Evolutionary conservation across 2,797 vertebrate genomes (phyloP).

Genomic region (Neomorphus geoffroyi): DNA sequence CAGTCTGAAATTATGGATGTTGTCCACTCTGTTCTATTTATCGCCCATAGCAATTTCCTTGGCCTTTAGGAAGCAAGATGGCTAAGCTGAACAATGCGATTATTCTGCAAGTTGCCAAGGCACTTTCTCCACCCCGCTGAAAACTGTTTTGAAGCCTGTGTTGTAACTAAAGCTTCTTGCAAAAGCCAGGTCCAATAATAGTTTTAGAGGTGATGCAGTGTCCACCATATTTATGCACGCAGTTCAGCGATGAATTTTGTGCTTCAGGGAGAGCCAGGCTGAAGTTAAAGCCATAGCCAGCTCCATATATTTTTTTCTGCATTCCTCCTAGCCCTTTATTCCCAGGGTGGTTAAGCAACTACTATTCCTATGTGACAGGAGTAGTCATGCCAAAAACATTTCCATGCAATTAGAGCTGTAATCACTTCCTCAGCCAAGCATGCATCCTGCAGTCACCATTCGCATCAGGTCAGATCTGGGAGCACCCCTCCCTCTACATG

Average conservation of each 20-base stretch:
- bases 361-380: rapidly evolving
- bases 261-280: neutral
- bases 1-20: neutral
- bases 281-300: neutral
- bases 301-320: neutral
- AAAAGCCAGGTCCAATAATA: neutral
- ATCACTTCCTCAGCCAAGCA: neutral
- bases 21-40: slow-evolving; percentile 26
- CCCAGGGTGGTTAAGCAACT: neutral
- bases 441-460: neutral
- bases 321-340: neutral
- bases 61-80: neutral
- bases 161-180: neutral
- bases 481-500: neutral
- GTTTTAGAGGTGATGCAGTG: neutral
- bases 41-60: slow-evolving; percentile 6
- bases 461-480: neutral
- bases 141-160: neutral
- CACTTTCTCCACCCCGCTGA: neutral
- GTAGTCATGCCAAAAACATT: neutral
- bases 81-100: neutral
- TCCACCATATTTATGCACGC: neutral
- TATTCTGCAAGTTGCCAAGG: neutral
- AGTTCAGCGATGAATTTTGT: neutral
- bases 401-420: neutral